Evolutionary conservation across 2,888 invertebrate species (phyloP), one percentile per base, ranked within the genome.

Genomic region (Drosophila algonquin): DNA sequence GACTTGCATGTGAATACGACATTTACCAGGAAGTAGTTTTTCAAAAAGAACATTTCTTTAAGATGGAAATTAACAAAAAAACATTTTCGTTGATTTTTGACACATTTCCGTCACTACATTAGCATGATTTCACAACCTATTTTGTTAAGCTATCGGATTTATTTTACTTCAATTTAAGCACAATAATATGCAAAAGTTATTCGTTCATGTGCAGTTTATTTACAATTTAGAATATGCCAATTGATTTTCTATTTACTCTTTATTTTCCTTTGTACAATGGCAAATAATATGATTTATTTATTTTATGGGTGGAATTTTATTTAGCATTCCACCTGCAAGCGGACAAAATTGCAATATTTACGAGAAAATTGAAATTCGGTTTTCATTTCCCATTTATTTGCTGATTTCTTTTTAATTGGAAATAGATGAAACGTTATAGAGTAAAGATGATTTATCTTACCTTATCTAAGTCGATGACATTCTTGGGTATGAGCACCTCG

Each of bases 401-500:
- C 7, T n/a, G 4, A 18, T 3, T 21, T 45, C 35, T 21, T 45
- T 18, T 55, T 9, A n/a, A n/a, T 27, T 51, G 3, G 4, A 9
- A 18, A 24, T 21, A 21, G 2, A 21, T 21, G 21, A 21, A 21
- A 21, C 21, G 21, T 21, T 21, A 21, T 21, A 21, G 40, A 40
- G 40, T 0, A 40, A 12, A 14, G 14, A 40, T 40, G 14, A 40
- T 40, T 6, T 14, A 14, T 14, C 81, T 89, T 79, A 91, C 92
- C 91, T 91, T 91, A 90, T 92, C 92, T 81, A 92, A 89, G 69
- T 92, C 92, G 59, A 85, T 87, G 68, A 89, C 80, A 80, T 90
- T 90, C 73, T 88, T 87, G 35, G 92, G 92, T 75, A 92, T 89
- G 53, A 92, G 87, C 45, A 90, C 87, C 79, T 92, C 91, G 61